These are phyloP conservation scores for Zaprionus camerounensis DNA, from an alignment of 1,140 invertebrate species.

Conservation along the genomic window DNA sequence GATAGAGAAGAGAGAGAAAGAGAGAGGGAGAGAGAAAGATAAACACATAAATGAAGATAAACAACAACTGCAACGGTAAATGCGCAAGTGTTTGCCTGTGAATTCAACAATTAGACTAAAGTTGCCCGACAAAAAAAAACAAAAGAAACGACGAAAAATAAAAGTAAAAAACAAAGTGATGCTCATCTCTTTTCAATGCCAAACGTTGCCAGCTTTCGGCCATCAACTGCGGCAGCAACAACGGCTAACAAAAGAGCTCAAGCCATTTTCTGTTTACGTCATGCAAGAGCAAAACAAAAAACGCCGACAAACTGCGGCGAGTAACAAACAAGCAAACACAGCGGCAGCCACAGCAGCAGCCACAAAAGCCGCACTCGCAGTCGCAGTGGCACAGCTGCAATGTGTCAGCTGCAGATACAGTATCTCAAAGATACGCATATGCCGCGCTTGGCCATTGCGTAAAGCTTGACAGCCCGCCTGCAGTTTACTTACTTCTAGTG, in stretches of 20 bases:
- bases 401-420: slow-evolving; percentile 70
- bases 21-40: slow-evolving; percentile 12
- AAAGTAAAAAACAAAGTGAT: slow-evolving; percentile 28
- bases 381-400: slow-evolving; percentile 64
- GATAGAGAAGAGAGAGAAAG: slow-evolving; percentile 5
- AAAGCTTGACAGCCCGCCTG: slow-evolving; percentile 50
- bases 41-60: slow-evolving; percentile 53
- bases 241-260: slow-evolving; percentile 39
- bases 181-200: slow-evolving; percentile 77
- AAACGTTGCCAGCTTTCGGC: slow-evolving; percentile 56
- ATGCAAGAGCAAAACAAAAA: slow-evolving; percentile 76
- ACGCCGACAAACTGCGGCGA: slow-evolving; percentile 50
- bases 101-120: slow-evolving; percentile 39
- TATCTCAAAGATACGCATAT: slow-evolving; percentile 67
- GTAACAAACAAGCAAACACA: slow-evolving; percentile 36
- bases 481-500: slow-evolving; percentile 33
- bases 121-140: slow-evolving; percentile 16
- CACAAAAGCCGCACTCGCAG: slow-evolving; percentile 42
- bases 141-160: slow-evolving; percentile 9
- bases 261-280: slow-evolving; percentile 75
- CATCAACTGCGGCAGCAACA: slow-evolving; percentile 43
- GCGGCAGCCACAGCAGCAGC: slow-evolving; percentile 3
- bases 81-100: slow-evolving; percentile 19
- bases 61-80: slow-evolving; percentile 45
- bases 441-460: slow-evolving; percentile 56